Conservation (phyloP, 2,113 vertebrate genomes). For the Crotalus horridus region DNA sequence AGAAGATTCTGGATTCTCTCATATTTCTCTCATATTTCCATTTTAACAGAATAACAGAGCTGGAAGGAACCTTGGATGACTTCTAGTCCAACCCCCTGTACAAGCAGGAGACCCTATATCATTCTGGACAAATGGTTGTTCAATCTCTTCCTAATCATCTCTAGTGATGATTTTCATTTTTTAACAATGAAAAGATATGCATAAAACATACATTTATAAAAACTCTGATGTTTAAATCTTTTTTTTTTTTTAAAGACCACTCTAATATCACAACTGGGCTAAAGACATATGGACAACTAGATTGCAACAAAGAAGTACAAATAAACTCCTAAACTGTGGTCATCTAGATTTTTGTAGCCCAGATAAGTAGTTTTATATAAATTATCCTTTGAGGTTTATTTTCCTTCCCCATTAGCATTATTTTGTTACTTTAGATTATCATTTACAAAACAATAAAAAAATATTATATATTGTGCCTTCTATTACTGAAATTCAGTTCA, state of each 20-base stretch:
- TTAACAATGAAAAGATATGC: not conserved
- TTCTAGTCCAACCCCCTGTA: not conserved
- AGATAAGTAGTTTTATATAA: not conserved
- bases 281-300: not conserved
- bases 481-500: not conserved
- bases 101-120: not conserved
- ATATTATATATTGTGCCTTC: not conserved
- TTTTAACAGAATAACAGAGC: not conserved
- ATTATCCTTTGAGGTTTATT: not conserved
- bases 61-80: not conserved
- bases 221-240: not conserved
- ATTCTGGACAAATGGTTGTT: not conserved
- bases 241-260: not conserved
- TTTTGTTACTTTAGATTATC: not conserved
- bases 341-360: not conserved
- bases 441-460: not conserved
- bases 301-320: not conserved
- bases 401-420: not conserved
- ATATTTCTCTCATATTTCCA: not conserved
- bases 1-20: not conserved
- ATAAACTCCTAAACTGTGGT: not conserved
- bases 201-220: not conserved
- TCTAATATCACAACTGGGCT: not conserved
- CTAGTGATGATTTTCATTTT: not conserved
- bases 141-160: not conserved